Evolutionary conservation across 2,797 vertebrate species (phyloP).

Genomic region (Urosaurus nigricauda): DNA sequence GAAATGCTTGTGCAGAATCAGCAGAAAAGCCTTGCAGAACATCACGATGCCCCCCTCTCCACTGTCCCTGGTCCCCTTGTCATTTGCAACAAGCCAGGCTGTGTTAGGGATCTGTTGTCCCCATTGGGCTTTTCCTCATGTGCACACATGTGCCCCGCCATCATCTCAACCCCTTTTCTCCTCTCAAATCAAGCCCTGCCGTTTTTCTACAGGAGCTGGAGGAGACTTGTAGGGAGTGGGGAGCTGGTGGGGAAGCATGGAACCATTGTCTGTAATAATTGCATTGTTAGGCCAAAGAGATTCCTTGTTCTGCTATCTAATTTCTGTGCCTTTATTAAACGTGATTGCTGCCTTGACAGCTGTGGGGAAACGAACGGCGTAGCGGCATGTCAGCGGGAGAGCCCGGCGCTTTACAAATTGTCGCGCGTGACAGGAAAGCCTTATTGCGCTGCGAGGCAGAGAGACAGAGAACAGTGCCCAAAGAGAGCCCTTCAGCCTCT

Average conservation of each 20-base stretch:
- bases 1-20: no score
- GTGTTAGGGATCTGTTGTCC: neutral
- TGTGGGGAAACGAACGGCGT: constrained; percentile 7
- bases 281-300: constrained; percentile 70
- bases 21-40: neutral
- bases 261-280: constrained; percentile 71
- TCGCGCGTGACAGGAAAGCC: constrained; percentile 19
- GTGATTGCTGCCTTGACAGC: constrained; percentile 70
- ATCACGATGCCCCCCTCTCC: no score
- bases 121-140: neutral
- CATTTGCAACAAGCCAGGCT: neutral
- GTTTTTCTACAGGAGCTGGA: neutral
- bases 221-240: neutral
- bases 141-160: no score
- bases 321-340: constrained; percentile 69
- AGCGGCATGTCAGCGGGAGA: neutral
- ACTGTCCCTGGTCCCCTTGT: neutral
- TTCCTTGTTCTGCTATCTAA: constrained; percentile 64
- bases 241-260: neutral
- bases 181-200: neutral
- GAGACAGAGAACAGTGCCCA: neutral
- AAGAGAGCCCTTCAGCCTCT: neutral
- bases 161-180: neutral
- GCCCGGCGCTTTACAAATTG: neutral
- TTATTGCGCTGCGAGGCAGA: neutral